A percentile compares a stretch with the other conserved stretches of the same genome.
Conservation (phyloP, 2,888 invertebrate species). For the Aphrophora alni region DNA sequence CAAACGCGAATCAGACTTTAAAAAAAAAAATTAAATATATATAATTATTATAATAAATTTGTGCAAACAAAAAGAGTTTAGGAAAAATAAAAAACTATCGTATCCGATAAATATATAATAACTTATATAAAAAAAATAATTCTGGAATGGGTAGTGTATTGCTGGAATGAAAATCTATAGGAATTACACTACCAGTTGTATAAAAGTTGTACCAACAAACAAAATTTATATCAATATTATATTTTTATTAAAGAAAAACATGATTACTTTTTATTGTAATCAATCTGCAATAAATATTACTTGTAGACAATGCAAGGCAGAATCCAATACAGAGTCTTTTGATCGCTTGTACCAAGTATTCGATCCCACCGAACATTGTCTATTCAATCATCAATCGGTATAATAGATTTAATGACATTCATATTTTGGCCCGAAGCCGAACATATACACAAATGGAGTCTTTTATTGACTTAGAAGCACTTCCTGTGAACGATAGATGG, state of each 20-base stretch:
- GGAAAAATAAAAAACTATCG: not conserved
- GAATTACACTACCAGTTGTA: not conserved
- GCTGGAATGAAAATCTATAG: not conserved
- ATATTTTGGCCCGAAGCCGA: not conserved
- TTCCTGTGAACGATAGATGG: constrained; percentile 96
- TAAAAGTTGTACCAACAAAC: not conserved
- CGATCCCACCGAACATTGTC: not conserved
- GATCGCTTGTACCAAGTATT: not conserved
- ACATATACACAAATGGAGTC: constrained; percentile 1
- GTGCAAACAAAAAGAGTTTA: not conserved
- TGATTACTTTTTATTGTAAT: not conserved
- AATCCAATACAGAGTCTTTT: not conserved
- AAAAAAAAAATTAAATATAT: not conserved
- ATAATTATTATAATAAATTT: not conserved
- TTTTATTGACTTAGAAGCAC: constrained; percentile 75
- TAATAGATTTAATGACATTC: not conserved
- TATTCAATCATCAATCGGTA: not conserved
- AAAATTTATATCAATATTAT: no score
- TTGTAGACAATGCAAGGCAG: not conserved
- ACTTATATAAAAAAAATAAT: not conserved
- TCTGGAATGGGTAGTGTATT: not conserved
- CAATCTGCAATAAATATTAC: not conserved
- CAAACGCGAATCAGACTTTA: not conserved
- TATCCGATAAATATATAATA: no score
- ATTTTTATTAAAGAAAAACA: not conserved